Evolutionary conservation across 2,888 invertebrate genomes (phyloP).

Genomic region (Abrostola tripartita): DNA sequence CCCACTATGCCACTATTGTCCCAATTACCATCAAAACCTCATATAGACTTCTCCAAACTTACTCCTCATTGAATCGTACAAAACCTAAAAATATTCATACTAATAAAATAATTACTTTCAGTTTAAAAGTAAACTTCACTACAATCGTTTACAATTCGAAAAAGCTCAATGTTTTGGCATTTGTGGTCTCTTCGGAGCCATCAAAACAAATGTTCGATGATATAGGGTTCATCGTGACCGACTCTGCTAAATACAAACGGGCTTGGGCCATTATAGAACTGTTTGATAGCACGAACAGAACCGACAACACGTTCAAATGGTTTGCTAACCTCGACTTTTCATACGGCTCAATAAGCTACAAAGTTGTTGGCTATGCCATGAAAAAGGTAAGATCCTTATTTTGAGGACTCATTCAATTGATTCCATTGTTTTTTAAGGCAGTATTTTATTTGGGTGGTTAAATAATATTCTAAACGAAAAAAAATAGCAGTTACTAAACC

Average conservation of each 20-base stretch:
- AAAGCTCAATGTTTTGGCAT: constrained; percentile 57
- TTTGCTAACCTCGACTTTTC: constrained; percentile 52
- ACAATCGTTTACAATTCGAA: constrained; percentile 60
- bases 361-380: constrained; percentile 70
- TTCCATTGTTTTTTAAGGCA: too few species aligned
- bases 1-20: too few species aligned
- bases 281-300: constrained; percentile 59
- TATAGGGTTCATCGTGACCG: constrained; percentile 72
- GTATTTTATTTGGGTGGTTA: too few species aligned
- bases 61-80: too few species aligned
- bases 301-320: constrained; percentile 69
- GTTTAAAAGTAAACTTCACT: constrained; percentile 69
- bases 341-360: constrained; percentile 46
- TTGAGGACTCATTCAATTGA: not conserved
- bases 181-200: constrained; percentile 65
- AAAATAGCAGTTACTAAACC: too few species aligned
- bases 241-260: constrained; percentile 21
- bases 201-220: constrained; percentile 73
- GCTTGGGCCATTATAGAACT: constrained; percentile 60
- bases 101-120: constrained; percentile 47
- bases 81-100: too few species aligned
- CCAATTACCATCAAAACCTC: too few species aligned
- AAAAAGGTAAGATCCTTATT: constrained; percentile 56
- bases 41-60: too few species aligned
- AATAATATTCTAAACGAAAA: too few species aligned